These are phyloP conservation scores for Alloscopus bannaensis DNA, from an alignment of 2,888 invertebrate species.

Conservation along the genomic window DNA sequence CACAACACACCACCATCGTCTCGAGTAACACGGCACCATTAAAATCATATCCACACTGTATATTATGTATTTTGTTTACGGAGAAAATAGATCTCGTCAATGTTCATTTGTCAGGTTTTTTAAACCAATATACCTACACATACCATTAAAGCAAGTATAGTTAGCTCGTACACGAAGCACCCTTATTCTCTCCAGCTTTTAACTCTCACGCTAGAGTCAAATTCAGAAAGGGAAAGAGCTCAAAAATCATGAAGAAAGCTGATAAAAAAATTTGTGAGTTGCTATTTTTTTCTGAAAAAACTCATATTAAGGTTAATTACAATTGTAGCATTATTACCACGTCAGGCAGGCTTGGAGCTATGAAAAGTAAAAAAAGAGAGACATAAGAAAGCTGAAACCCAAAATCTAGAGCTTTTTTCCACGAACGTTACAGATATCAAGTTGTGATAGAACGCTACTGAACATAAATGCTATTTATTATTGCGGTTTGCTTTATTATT, in stretches of 20 bases:
- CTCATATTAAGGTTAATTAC: constrained; percentile 72
- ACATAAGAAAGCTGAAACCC: neutral
- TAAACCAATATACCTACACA: constrained; percentile 48
- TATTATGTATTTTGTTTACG: constrained; percentile 6
- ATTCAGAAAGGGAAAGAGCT: constrained; percentile 70
- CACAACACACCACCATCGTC: constrained; percentile 20
- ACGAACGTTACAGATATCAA: neutral
- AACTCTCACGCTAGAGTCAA: constrained; percentile 69
- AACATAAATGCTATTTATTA: constrained; percentile 49
- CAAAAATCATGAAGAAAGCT: constrained; percentile 67
- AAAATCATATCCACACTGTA: neutral
- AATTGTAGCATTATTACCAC: constrained; percentile 60
- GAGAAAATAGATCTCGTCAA: constrained; percentile 39
- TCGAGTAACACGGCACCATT: constrained; percentile 7
- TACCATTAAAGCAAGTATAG: constrained; percentile 33
- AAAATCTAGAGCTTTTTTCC: constrained; percentile 23
- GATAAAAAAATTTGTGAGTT: constrained; percentile 58
- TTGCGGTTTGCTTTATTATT: constrained; percentile 33
- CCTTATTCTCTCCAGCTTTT: constrained; percentile 32
- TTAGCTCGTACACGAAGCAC: neutral
- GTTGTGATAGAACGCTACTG: constrained; percentile 32
- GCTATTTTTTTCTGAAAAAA: constrained; percentile 59
- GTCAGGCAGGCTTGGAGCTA: constrained; percentile 35
- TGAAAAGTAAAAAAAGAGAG: constrained; percentile 2
- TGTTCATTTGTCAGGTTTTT: constrained; percentile 43